phyloP scores from a whole-genome alignment of 2,113 vertebrate genomes.

The Gnathonemus echidnorhynchus region DNA sequence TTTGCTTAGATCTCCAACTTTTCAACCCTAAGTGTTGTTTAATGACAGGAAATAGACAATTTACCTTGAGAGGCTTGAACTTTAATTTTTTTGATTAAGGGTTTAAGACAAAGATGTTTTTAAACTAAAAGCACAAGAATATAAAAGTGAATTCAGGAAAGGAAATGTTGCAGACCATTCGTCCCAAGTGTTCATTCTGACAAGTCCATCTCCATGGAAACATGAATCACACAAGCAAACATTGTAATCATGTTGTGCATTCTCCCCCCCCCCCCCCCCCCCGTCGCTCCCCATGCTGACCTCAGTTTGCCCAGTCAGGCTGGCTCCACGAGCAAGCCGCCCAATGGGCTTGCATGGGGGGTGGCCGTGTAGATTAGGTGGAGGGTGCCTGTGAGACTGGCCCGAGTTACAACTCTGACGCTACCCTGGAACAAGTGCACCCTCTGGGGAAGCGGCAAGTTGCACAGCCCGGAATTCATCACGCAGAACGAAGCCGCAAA shows the following conservation, averaged over 20 bases:
- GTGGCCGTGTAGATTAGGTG: background rate
- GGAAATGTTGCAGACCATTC: background rate
- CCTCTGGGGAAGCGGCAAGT: background rate
- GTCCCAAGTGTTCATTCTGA: slow-evolving; percentile 7
- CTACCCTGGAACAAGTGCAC: background rate
- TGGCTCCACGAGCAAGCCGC: background rate
- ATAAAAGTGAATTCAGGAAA: background rate
- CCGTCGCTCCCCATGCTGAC: background rate
- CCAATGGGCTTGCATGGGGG: background rate
- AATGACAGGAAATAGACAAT: slow-evolving; percentile 10
- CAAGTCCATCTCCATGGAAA: slow-evolving; percentile 13
- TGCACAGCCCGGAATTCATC: background rate
- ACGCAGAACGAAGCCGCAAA: background rate
- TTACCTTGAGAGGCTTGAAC: background rate
- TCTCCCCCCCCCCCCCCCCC: background rate
- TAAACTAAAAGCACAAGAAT: background rate
- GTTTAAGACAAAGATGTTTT: background rate
- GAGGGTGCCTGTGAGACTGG: background rate
- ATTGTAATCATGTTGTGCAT: slow-evolving; percentile 13
- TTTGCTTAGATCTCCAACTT: background rate
- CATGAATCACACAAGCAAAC: slow-evolving; percentile 8
- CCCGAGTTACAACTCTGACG: background rate
- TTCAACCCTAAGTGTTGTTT: background rate
- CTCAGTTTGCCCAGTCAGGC: slow-evolving; percentile 3
- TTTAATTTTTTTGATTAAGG: background rate